phyloP scores from a whole-genome alignment of 2,113 vertebrate genomes.

The Phodopus roborovskii region DNA sequence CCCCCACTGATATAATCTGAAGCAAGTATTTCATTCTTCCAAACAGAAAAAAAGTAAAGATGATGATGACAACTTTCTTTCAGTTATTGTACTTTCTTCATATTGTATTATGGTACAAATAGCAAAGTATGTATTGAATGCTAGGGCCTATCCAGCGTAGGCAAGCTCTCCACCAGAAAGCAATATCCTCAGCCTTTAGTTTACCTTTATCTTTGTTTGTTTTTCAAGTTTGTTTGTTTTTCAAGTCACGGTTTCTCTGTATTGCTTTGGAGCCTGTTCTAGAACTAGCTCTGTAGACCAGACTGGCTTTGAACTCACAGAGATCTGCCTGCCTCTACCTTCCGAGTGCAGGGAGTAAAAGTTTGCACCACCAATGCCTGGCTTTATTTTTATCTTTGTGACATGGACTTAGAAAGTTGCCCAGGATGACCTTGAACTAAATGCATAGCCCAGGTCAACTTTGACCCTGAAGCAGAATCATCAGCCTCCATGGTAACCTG shows the following conservation, averaged over 20 bases:
- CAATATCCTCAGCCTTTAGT: background rate
- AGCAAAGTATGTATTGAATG: conserved; percentile 82
- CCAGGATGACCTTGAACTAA: background rate
- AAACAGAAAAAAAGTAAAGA: conserved; percentile 82
- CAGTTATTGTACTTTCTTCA: conserved; percentile 90
- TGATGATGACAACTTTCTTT: conserved; percentile 85
- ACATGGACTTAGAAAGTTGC: background rate
- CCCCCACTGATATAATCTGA: conserved; percentile 86
- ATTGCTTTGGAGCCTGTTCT: too few relatives aligned
- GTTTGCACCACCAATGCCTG: too few relatives aligned
- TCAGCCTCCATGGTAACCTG: background rate
- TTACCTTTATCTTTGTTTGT: background rate
- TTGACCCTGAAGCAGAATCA: background rate
- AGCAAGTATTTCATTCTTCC: conserved; percentile 89
- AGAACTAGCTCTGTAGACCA: too few relatives aligned
- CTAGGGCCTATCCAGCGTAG: background rate
- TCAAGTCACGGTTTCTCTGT: too few relatives aligned
- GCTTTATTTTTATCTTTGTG: background rate
- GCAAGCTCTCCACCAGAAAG: background rate
- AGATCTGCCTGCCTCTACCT: too few relatives aligned
- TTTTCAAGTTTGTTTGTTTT: too few relatives aligned
- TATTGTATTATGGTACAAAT: conserved; percentile 89
- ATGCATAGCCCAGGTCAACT: background rate
- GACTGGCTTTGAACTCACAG: too few relatives aligned
- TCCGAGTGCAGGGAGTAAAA: too few relatives aligned